A percentile compares a stretch with the other conserved stretches of the same genome.
These are phyloP conservation scores for Hozukius guyotensis DNA, from an alignment of 2,797 vertebrate genomes.

Conservation along the genomic window DNA sequence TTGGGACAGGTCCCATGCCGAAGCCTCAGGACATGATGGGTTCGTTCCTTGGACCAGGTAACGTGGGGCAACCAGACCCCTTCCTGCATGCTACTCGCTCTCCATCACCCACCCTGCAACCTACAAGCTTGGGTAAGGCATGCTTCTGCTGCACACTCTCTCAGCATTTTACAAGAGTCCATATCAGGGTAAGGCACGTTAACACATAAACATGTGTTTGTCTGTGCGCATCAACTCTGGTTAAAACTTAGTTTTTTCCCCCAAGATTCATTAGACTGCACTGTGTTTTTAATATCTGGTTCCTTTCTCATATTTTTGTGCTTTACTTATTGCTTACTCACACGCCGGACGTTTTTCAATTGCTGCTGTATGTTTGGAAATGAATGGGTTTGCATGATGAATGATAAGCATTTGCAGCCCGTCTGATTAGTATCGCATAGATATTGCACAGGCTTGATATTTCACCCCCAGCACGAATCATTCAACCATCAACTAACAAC, in stretches of 20 bases:
- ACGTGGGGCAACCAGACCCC: conserved; percentile 85
- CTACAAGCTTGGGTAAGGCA: conserved; percentile 86
- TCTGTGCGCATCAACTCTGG: neutral
- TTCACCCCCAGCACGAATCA: neutral
- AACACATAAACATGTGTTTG: neutral
- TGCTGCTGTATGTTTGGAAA: conserved; percentile 12
- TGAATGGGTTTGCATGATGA: conserved; percentile 19
- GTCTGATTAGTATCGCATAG: neutral
- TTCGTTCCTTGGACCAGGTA: conserved; percentile 90
- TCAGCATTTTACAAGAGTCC: neutral
- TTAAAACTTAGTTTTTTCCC: neutral
- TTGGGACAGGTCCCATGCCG: conserved; percentile 89
- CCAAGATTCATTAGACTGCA: neutral
- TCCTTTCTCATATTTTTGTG: neutral
- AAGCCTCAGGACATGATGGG: conserved; percentile 92
- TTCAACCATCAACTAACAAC: neutral
- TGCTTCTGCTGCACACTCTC: conserved; percentile 42
- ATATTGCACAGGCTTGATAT: neutral
- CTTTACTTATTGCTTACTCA: neutral
- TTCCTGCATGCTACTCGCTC: conserved; percentile 93
- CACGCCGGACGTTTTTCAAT: neutral
- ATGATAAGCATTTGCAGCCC: conserved; percentile 13
- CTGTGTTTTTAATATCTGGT: neutral
- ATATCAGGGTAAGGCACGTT: conserved; percentile 22
- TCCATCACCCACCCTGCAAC: conserved; percentile 91